Evolutionary conservation across 2,113 vertebrate genomes (phyloP).

Genomic region (Neodon shergylaensis): DNA sequence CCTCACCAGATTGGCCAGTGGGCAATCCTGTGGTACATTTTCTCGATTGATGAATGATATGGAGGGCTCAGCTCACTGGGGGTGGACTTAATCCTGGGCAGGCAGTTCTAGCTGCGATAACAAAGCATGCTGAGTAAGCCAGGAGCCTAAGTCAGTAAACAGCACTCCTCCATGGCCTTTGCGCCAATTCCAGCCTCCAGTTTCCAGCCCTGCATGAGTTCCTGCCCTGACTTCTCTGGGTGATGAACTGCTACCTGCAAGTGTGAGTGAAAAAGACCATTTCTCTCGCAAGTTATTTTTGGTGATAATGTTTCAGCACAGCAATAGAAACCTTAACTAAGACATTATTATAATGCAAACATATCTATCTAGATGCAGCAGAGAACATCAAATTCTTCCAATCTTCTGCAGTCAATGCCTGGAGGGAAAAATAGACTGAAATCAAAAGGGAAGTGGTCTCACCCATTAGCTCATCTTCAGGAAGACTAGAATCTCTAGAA

Average conservation of each 20-base stretch:
- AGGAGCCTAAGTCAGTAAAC: not conserved
- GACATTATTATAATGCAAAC: not conserved
- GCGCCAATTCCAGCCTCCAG: not conserved
- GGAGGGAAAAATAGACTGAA: not conserved
- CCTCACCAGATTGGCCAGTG: not conserved
- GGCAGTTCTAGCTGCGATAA: not conserved
- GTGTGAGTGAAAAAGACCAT: not conserved
- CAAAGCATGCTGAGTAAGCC: not conserved
- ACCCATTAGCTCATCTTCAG: not conserved
- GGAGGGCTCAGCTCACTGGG: not conserved
- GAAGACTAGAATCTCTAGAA: conserved; percentile 19
- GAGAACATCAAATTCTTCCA: not conserved
- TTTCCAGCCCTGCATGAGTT: no score
- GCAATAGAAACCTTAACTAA: not conserved
- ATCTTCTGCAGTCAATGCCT: not conserved
- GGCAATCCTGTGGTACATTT: not conserved
- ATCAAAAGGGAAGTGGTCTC: not conserved
- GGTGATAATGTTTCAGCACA: not conserved
- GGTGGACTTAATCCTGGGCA: not conserved
- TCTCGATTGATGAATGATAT: not conserved
- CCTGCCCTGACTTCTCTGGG: not conserved
- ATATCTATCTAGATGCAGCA: not conserved
- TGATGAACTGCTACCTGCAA: not conserved
- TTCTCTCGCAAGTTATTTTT: not conserved
- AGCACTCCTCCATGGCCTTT: not conserved